Evolutionary conservation across 2,113 vertebrate species (phyloP), one percentile per base, ranked within the genome.

Genomic region (Gila orcuttii): DNA sequence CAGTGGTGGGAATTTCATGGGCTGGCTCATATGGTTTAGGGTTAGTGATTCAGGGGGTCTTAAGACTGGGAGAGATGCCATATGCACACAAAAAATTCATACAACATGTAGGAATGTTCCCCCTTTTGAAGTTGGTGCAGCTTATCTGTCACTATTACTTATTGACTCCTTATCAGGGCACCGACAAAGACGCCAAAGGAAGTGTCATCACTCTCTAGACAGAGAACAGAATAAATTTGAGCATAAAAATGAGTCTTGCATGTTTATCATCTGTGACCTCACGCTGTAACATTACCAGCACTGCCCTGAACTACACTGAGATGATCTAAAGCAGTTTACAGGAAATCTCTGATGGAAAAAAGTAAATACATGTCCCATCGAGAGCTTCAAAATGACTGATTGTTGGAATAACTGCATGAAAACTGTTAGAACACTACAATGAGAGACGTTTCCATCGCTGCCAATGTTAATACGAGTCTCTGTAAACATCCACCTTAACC

Each of bases 101-200:
- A 90, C 60, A 90, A 86, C 91, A 90, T 85, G 85, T 86, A 89
- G 87, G 87, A 88, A 88, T 28, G 10, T 36, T 73, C 15, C 17
- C 33, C 28, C 50, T 73, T 66, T 57, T 86, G 76, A 84, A 71
- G 42, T 82, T 85, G 47, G 74, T 77, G 76, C 25, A 57, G 50
- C 11, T 36, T 57, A 23, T 78, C 19, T 23, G 19, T 59, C 21
- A 12, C 77, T 25, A 23, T 57, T 79, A 47, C 9, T 19, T 62
- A 42, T 45, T 31, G 13, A 45, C 59, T 11, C 42, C 39, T 66
- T 81, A 47, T 79, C 33, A 36, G 52, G 52, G 52, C 52, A 78
- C 31, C 0, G 4, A 57, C 50, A 79, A 60, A 64, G 59, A 31
- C n/a, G 25, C 59, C 79, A 66, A 81, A 81, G 17, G 15, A 66